These are phyloP conservation scores for Spinus pinus DNA, from an alignment of 2,797 vertebrate species.

Conservation along the genomic window DNA sequence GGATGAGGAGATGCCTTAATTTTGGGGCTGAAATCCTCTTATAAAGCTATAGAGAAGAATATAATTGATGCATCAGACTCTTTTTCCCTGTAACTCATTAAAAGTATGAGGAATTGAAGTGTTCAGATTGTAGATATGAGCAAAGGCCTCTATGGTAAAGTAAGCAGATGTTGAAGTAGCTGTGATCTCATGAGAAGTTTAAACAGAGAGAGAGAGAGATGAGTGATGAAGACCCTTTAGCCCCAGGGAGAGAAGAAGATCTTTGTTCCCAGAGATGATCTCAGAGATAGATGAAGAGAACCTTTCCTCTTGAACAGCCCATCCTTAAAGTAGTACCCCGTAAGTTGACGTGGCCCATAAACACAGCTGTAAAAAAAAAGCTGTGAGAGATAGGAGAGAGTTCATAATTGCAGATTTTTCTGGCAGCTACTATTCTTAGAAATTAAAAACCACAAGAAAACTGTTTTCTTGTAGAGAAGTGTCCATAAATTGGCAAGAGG, in stretches of 20 bases:
- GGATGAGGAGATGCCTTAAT: neutral
- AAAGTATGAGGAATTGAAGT: neutral
- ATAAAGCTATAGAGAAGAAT: neutral
- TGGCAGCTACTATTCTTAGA: neutral
- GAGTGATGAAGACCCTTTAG: neutral
- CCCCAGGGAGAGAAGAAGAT: neutral
- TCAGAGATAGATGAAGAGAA: neutral
- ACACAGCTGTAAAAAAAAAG: neutral
- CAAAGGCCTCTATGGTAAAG: neutral
- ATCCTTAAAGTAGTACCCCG: neutral
- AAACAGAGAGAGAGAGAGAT: neutral
- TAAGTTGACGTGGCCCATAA: neutral
- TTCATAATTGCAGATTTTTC: neutral
- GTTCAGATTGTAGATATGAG: neutral
- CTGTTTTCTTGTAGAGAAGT: neutral
- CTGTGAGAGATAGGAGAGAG: neutral
- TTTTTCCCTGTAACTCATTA: neutral
- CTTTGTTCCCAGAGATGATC: neutral
- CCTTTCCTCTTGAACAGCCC: neutral
- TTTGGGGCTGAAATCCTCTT: neutral
- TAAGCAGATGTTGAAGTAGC: neutral
- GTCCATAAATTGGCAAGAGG: neutral
- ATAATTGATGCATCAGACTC: neutral
- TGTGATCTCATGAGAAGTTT: neutral
- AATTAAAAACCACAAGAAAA: neutral